These are phyloP conservation scores for Hyles lineata DNA, from an alignment of 2,888 invertebrate genomes.

Conservation along the genomic window DNA sequence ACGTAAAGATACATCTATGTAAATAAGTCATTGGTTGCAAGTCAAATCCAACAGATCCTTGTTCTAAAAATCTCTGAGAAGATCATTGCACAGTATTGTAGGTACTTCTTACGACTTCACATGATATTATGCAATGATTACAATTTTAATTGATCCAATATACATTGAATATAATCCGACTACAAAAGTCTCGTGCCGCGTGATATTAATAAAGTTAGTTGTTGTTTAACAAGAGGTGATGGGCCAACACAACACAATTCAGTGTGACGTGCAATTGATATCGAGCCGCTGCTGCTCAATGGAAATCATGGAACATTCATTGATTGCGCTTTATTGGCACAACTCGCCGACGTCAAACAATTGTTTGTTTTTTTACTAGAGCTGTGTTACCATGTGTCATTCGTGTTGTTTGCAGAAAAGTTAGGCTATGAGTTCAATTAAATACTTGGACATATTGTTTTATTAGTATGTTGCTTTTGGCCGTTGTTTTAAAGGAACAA, in stretches of 20 bases:
- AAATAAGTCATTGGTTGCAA: too few species aligned
- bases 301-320: slow-evolving; percentile 5
- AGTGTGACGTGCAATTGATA: neutral
- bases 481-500: too few species aligned
- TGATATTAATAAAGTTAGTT: neutral
- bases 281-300: slow-evolving; percentile 9
- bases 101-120: too few species aligned
- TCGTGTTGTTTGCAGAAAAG: neutral
- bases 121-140: too few species aligned
- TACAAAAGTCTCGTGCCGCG: too few species aligned
- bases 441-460: neutral
- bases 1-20: too few species aligned
- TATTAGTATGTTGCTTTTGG: too few species aligned
- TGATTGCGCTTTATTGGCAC: slow-evolving; percentile 20
- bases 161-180: too few species aligned
- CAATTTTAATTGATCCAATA: too few species aligned
- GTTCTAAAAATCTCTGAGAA: too few species aligned
- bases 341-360: slow-evolving; percentile 19
- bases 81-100: too few species aligned
- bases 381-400: neutral
- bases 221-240: slow-evolving; percentile 2
- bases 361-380: slow-evolving; percentile 11
- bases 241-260: neutral
- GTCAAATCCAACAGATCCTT: too few species aligned
- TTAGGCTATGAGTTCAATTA: neutral